Percentiles rank a stretch among this genome's conserved stretches.
Evolutionary conservation across 64 coral and sea anemone species (phyloP).

Genomic region (Astreopora myriophthalma): DNA sequence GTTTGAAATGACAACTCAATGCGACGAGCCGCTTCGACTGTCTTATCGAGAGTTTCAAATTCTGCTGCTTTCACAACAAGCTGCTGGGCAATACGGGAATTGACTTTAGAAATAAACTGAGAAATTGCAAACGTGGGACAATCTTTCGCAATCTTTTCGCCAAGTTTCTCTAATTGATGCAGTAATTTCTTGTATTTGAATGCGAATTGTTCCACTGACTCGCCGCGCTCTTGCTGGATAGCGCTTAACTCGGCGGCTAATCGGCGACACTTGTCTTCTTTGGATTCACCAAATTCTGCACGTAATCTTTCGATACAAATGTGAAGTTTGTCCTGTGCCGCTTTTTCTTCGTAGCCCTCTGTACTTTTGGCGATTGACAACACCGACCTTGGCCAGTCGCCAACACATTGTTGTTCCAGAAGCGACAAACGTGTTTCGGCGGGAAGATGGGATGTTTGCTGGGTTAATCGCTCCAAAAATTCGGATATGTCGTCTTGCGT

Average conservation of each 20-base stretch:
- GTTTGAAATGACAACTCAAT: no score
- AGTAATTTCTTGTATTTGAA: neutral
- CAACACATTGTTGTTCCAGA: no score
- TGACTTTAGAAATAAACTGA: neutral
- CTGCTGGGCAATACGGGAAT: neutral
- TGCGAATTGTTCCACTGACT: neutral
- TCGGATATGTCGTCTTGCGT: no score
- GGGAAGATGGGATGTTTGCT: no score
- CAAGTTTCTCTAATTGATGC: neutral
- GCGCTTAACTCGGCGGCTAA: neutral
- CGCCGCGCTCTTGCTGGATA: neutral
- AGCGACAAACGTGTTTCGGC: no score
- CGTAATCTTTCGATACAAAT: no score
- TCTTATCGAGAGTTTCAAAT: neutral
- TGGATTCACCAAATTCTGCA: no score
- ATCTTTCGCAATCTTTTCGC: neutral
- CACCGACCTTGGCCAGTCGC: no score
- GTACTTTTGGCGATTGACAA: no score
- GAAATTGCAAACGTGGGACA: neutral
- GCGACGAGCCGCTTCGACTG: neutral
- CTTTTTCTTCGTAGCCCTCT: no score
- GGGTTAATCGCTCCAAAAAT: no score
- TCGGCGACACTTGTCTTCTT: neutral
- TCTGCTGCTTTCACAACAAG: neutral
- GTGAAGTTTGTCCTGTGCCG: no score